Evolutionary conservation across 2,797 vertebrate genomes (phyloP).

Genomic region (Poliocrania exsul): DNA sequence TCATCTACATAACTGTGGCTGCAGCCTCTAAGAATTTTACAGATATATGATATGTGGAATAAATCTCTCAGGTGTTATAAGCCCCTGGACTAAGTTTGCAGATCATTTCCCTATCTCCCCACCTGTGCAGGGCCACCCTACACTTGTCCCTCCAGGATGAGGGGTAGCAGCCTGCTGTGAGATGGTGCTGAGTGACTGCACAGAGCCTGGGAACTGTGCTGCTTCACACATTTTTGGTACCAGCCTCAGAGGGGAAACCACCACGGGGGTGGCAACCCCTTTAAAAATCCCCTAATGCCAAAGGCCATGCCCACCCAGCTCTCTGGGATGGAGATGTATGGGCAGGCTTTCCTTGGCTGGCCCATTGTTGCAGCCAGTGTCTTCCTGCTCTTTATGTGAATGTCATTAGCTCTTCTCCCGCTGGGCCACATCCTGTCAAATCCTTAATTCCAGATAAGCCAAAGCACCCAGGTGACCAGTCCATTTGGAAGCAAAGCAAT

Average conservation of each 20-base stretch:
- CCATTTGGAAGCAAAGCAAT: background rate
- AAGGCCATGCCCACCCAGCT: background rate
- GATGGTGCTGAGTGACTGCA: background rate
- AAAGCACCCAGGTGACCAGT: background rate
- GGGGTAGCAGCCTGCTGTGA: background rate
- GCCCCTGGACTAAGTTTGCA: background rate
- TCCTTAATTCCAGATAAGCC: background rate
- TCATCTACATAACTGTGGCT: background rate
- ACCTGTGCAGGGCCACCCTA: background rate
- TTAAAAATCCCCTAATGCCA: background rate
- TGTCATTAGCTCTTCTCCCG: background rate
- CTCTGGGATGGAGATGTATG: background rate
- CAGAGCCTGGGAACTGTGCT: background rate
- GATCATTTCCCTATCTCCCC: background rate
- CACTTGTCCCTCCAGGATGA: background rate
- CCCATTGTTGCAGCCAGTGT: background rate
- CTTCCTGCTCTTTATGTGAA: background rate
- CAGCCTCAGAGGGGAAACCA: background rate
- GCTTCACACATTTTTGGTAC: background rate
- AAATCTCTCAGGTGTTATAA: background rate
- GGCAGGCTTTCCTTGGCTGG: background rate
- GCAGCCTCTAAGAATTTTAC: background rate
- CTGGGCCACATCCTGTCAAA: background rate
- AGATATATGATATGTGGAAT: background rate
- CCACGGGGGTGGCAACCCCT: background rate